Evolutionary conservation across 2,888 invertebrate genomes (phyloP).

Genomic region (Crepidodera aurea): DNA sequence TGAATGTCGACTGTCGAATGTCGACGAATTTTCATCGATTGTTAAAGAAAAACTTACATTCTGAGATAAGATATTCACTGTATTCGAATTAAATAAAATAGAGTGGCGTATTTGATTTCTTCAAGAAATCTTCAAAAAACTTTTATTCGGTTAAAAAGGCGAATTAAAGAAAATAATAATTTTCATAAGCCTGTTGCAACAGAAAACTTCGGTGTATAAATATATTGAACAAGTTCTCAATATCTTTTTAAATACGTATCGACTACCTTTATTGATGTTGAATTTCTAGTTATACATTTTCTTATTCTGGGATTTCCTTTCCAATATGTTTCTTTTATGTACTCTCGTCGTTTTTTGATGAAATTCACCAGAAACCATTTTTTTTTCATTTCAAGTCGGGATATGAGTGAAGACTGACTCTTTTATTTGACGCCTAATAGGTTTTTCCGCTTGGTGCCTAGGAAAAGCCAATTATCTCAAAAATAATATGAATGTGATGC

Average conservation of each 20-base stretch:
- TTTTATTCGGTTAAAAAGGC: too few species aligned
- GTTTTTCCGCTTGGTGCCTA: slow-evolving; percentile 14
- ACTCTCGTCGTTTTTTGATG: neutral
- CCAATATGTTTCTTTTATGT: slow-evolving; percentile 7
- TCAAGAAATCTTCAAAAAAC: too few species aligned
- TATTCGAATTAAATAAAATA: too few species aligned
- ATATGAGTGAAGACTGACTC: slow-evolving; percentile 5
- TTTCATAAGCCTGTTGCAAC: too few species aligned
- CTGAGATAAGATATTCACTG: too few species aligned
- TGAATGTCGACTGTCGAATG: too few species aligned
- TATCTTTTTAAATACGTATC: neutral
- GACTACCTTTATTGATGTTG: neutral
- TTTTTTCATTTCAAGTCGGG: slow-evolving; percentile 7
- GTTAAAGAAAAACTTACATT: too few species aligned
- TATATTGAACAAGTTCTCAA: too few species aligned
- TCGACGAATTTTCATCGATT: too few species aligned
- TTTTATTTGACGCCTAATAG: slow-evolving; percentile 25
- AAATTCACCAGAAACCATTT: slow-evolving; percentile 9
- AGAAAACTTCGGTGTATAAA: too few species aligned
- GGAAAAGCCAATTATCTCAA: slow-evolving; percentile 17
- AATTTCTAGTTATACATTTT: neutral
- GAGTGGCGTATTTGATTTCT: too few species aligned
- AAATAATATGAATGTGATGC: slow-evolving; percentile 14
- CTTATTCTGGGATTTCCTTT: neutral
- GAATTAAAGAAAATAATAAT: too few species aligned